Evolutionary conservation across 2,888 invertebrate genomes (phyloP), one percentile per base, ranked within the genome.

Genomic region (Lissocephala sabroskyi): DNA sequence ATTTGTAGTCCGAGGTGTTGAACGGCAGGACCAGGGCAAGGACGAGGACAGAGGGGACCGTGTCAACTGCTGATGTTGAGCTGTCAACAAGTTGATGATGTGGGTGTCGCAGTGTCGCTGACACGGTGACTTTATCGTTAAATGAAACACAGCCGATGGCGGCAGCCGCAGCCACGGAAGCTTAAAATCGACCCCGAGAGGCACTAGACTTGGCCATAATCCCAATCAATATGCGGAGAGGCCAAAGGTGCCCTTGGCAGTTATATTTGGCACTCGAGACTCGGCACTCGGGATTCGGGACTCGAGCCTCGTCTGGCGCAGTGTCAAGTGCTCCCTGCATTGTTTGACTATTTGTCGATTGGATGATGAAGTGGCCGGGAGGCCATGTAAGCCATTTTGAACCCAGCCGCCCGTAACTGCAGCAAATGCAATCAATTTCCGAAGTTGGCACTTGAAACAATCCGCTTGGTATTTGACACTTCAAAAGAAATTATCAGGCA

Each of bases 71-170:
- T 44, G 55, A 47, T 45, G 64, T 43, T 56, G 37, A 66, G 57
- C 64, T 74, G 71, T 70, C 78, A 77, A 77, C 75, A 74, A 66
- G 78, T 70, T 57, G 59, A 66, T 59, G 66, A 65, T 54, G 68
- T 49, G 61, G 59, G 56, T 65, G 65, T 57, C 43, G 13, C 0
- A n/a, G 56, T 11, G 29, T n/a, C 23, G 13, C 47, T 64, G 59
- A 53, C 56, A 59, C 50, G 53, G 33, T 47, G 66, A 7, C 3
- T 23, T n/a, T n/a, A n/a, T n/a, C n/a, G n/a, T n/a, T n/a, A n/a
- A n/a, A n/a, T n/a, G n/a, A n/a, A n/a, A n/a, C n/a, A n/a, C 3
- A 23, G 23, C 23, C 23, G 23, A 23, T 3, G 7, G 23, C 23
- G 23, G 23, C 3, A 23, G 23, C 23, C 23, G n/a, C n/a, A n/a